Conservation (phyloP, 1,140 invertebrate species). For the Drosophila kanapiae region DNA sequence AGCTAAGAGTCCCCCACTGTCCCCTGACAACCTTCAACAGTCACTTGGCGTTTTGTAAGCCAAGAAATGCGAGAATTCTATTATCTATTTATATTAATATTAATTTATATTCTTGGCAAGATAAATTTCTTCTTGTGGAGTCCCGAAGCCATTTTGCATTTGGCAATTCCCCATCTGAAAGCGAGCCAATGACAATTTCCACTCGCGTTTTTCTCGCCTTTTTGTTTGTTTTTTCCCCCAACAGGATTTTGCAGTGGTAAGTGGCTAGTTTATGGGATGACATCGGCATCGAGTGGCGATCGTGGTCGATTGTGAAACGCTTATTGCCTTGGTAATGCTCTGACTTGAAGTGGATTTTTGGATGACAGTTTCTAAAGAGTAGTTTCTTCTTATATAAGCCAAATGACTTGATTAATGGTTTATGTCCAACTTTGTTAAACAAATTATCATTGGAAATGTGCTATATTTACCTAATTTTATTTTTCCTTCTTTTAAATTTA, state of each 20-base stretch:
- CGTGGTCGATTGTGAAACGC: conserved; percentile 26
- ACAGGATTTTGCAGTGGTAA: conserved; percentile 22
- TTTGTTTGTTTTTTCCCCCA: conserved; percentile 2
- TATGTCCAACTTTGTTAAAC: background rate
- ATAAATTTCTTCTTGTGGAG: background rate
- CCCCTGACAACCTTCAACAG: no score
- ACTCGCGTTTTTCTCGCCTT: conserved; percentile 28
- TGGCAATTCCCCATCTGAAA: conserved; percentile 48
- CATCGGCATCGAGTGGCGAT: conserved; percentile 15
- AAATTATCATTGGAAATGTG: conserved; percentile 2
- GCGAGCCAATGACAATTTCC: conserved; percentile 47
- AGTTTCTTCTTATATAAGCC: conserved; percentile 1
- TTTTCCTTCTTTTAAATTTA: background rate
- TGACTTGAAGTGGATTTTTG: conserved; percentile 1
- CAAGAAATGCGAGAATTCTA: no score
- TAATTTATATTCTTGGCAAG: no score
- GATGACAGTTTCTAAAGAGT: background rate
- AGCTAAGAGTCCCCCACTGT: no score
- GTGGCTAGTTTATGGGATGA: conserved; percentile 46
- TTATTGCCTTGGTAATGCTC: conserved; percentile 37
- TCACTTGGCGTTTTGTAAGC: no score
- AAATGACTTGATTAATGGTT: background rate
- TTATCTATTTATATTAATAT: no score
- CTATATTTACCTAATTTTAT: background rate
- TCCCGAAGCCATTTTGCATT: conserved; percentile 43